These are phyloP conservation scores for Cinclus mexicanus DNA, from an alignment of 2,113 vertebrate species.

Conservation along the genomic window DNA sequence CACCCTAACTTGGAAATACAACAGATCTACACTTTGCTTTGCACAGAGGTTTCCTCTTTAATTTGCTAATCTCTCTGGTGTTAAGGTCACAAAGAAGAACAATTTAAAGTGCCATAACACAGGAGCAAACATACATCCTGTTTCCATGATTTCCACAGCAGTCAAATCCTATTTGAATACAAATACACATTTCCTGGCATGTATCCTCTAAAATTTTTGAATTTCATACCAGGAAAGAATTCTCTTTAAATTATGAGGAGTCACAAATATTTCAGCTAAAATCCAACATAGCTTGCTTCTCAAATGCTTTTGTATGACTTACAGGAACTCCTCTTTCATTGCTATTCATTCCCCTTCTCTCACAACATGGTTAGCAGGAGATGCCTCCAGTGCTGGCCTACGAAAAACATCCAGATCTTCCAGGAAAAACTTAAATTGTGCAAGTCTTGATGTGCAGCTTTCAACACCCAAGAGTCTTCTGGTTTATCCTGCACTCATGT, in stretches of 20 bases:
- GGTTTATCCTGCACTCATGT: not conserved
- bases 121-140: not conserved
- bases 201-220: not conserved
- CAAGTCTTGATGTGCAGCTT: not conserved
- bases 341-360: not conserved
- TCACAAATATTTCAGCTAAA: not conserved
- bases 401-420: not conserved
- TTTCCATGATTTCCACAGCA: not conserved
- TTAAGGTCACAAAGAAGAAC: not conserved
- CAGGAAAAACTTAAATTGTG: not conserved
- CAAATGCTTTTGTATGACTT: not conserved
- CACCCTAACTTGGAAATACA: not conserved
- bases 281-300: not conserved
- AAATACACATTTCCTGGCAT: not conserved
- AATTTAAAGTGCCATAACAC: not conserved
- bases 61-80: not conserved
- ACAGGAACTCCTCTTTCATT: not conserved
- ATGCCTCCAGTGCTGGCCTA: not conserved
- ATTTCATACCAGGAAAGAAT: not conserved
- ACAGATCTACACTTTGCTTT: not conserved
- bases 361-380: rapidly evolving
- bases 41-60: not conserved
- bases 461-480: not conserved
- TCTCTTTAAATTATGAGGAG: not conserved
- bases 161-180: not conserved